A percentile compares a stretch with the other conserved stretches of the same genome.
Evolutionary conservation across 2,113 vertebrate species (phyloP).

Genomic region (Tragelaphus scriptus): DNA sequence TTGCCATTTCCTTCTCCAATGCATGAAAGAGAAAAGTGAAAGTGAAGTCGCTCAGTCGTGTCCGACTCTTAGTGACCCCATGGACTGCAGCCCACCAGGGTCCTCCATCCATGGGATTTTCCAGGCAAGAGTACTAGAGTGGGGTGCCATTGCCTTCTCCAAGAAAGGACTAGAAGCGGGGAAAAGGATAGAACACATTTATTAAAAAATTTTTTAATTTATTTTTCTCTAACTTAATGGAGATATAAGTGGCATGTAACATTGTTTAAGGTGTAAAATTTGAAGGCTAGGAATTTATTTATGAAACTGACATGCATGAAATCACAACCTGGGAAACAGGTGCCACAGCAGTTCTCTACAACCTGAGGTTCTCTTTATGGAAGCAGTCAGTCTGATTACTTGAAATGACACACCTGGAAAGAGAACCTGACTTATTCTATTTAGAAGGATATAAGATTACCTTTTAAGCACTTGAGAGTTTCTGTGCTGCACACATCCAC

Average conservation of each 20-base stretch:
- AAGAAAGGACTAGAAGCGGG: not conserved
- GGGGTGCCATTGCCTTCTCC: too few relatives aligned
- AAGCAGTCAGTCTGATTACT: not conserved
- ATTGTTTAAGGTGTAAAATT: not conserved
- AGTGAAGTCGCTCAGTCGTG: too few relatives aligned
- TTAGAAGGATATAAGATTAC: constrained; percentile 71
- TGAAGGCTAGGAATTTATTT: not conserved
- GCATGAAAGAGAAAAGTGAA: too few relatives aligned
- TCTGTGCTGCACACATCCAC: constrained; percentile 96
- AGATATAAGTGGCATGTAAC: not conserved
- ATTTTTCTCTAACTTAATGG: not conserved
- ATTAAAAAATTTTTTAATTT: not conserved
- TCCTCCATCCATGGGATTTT: too few relatives aligned
- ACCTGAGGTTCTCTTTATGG: not conserved
- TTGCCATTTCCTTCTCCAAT: too few relatives aligned
- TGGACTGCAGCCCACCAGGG: too few relatives aligned
- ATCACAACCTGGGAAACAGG: not conserved
- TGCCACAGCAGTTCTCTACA: not conserved
- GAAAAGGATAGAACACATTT: not conserved
- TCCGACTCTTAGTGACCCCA: too few relatives aligned
- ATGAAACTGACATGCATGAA: not conserved
- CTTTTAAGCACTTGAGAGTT: constrained; percentile 96
- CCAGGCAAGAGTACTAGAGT: too few relatives aligned
- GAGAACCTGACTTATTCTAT: not conserved
- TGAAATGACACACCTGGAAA: not conserved